Percentiles rank a stretch among this genome's conserved stretches.
Conservation (phyloP, 2,797 vertebrate species). For the Poeciliopsis presidionis region DNA sequence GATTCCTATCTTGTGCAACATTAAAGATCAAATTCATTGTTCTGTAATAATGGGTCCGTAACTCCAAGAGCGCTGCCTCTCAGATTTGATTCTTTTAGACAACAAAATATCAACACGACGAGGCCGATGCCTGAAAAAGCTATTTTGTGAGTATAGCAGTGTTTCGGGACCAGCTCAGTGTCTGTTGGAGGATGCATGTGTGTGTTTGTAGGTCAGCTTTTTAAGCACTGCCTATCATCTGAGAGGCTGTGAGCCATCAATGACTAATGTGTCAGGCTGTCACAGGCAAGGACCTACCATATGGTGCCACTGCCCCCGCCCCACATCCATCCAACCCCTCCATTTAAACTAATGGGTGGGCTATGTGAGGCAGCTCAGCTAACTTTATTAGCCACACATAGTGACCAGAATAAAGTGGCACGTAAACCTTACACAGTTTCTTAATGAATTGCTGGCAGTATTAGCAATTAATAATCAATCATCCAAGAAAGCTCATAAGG, state of each 20-base stretch:
- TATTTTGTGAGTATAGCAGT: conserved; percentile 40
- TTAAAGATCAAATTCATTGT: conserved; percentile 46
- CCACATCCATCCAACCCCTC: conserved; percentile 42
- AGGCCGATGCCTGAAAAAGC: conserved; percentile 49
- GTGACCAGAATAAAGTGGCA: conserved; percentile 33
- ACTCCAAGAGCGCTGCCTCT: conserved; percentile 15
- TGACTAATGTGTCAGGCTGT: conserved; percentile 81
- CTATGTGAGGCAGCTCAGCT: conserved; percentile 56
- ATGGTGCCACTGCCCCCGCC: conserved; percentile 59
- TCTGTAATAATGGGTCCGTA: conserved; percentile 38
- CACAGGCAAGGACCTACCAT: conserved; percentile 77
- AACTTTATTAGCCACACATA: conserved; percentile 49
- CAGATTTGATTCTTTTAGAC: neutral
- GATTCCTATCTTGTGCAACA: conserved; percentile 40
- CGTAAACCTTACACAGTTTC: conserved; percentile 19
- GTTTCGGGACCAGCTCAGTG: conserved; percentile 67
- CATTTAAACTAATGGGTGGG: conserved; percentile 71
- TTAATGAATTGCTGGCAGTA: conserved; percentile 29
- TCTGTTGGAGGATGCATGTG: conserved; percentile 23
- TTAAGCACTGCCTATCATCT: conserved; percentile 73
- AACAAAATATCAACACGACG: conserved; percentile 42
- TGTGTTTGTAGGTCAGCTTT: conserved; percentile 71
- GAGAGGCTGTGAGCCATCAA: conserved; percentile 76
- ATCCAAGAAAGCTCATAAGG: conserved; percentile 9
- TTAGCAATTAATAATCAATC: conserved; percentile 35